These are phyloP conservation scores for Arctia plantaginis DNA, from an alignment of 2,888 invertebrate species.

Conservation along the genomic window DNA sequence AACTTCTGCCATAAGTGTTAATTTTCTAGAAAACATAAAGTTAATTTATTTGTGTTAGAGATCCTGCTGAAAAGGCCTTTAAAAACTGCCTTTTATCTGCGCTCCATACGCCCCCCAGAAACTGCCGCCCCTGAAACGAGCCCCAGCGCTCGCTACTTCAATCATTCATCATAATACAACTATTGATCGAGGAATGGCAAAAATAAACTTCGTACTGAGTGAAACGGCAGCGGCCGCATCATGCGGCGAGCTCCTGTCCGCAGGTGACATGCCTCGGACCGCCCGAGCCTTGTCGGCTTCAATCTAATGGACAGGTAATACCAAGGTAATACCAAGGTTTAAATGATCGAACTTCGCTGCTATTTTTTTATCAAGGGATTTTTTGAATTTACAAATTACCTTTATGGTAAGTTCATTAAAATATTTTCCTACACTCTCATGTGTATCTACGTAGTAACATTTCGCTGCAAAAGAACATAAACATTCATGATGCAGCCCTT, in stretches of 20 bases:
- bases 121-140: no score
- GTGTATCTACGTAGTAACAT: no score
- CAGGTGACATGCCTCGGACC: background rate
- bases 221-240: background rate
- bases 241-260: background rate
- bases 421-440: no score
- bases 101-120: background rate
- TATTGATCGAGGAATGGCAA: slow-evolving; percentile 22
- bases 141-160: background rate
- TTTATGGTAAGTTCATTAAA: no score
- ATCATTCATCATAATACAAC: background rate
- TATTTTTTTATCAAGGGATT: no score
- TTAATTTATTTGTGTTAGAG: background rate
- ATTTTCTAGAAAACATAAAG: background rate
- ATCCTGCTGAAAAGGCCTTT: background rate
- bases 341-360: no score
- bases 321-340: no score
- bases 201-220: slow-evolving; percentile 22
- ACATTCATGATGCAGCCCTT: no score
- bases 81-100: background rate
- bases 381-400: no score
- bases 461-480: no score
- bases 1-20: background rate
- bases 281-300: background rate
- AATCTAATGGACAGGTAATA: background rate